A percentile compares a stretch with the other conserved stretches of the same genome.
phyloP scores from a whole-genome alignment of 1,140 invertebrate genomes.

The Asbolus verrucosus region DNA sequence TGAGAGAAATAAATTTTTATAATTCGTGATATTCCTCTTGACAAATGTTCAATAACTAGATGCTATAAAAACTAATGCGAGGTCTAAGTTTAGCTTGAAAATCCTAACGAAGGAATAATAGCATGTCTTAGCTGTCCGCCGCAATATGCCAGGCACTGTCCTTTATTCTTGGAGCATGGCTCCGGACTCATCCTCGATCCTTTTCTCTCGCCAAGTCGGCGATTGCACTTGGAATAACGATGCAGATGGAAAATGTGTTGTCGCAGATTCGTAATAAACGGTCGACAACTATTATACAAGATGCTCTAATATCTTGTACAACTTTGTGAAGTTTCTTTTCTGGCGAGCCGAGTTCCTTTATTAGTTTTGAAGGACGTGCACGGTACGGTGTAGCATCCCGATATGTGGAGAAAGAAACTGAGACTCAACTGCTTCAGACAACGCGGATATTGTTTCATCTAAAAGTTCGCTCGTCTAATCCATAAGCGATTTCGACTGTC shows the following conservation, averaged over 20 bases:
- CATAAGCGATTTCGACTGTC: constrained; percentile 40
- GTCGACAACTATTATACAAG: constrained; percentile 46
- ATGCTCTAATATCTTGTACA: constrained; percentile 50
- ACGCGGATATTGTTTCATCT: constrained; percentile 49
- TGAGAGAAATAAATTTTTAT: constrained; percentile 35
- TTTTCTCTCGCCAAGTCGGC: constrained; percentile 5
- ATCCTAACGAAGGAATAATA: constrained; percentile 50
- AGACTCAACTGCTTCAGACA: constrained; percentile 40
- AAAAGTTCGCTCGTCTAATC: constrained; percentile 42
- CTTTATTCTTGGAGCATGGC: constrained; percentile 16
- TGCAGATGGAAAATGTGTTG: constrained; percentile 28
- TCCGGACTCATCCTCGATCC: background rate
- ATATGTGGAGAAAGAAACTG: constrained; percentile 46
- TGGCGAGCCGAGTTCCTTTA: constrained; percentile 45
- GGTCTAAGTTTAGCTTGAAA: constrained; percentile 31
- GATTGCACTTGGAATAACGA: constrained; percentile 45
- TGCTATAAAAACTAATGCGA: constrained; percentile 35
- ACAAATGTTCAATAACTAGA: constrained; percentile 44
- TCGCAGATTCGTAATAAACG: constrained; percentile 41
- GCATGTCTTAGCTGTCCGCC: constrained; percentile 43
- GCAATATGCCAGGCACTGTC: constrained; percentile 43
- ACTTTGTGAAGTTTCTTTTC: constrained; percentile 49
- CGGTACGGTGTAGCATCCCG: constrained; percentile 24
- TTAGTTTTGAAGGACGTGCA: constrained; percentile 53
- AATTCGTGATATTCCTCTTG: constrained; percentile 24